Evolutionary conservation across 1,140 invertebrate genomes (phyloP).

Genomic region (Lysiphlebus fabarum): DNA sequence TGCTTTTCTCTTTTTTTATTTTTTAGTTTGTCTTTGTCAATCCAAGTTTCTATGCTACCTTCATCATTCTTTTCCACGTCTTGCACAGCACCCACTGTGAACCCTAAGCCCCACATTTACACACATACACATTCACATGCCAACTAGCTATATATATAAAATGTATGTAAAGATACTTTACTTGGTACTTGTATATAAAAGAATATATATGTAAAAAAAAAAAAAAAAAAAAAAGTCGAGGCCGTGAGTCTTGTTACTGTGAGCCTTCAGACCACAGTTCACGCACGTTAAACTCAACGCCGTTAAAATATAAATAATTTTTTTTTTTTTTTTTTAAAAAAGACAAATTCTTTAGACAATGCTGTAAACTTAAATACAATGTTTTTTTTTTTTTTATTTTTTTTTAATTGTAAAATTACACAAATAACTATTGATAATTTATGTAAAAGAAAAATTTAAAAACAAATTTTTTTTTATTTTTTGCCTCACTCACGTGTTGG

Average conservation of each 20-base stretch:
- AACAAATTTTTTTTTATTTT: not conserved
- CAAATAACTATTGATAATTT: no score
- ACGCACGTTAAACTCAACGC: conserved; percentile 4
- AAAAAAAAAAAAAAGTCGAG: conserved; percentile 28
- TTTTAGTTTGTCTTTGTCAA: conserved; percentile 8
- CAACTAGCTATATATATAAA: not conserved
- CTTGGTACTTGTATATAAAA: no score
- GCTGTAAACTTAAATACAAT: not conserved
- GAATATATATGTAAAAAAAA: conserved; percentile 32
- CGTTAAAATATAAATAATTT: conserved; percentile 3
- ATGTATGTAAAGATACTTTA: no score
- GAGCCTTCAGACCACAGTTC: conserved; percentile 7
- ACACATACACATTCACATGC: conserved; percentile 16
- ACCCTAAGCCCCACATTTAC: conserved; percentile 12
- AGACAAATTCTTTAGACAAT: not conserved
- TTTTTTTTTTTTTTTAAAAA: no score
- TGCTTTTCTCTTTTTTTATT: conserved; percentile 16
- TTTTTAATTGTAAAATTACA: no score
- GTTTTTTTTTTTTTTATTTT: not conserved
- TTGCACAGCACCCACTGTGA: conserved; percentile 2
- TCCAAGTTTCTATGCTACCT: conserved; percentile 12
- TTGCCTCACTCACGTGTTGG: not conserved
- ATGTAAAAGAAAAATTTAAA: no score
- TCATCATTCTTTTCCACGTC: conserved; percentile 12
- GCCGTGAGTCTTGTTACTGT: no score